phyloP scores from a whole-genome alignment of 2,888 invertebrate species.

The Drosophila buzzatii region DNA sequence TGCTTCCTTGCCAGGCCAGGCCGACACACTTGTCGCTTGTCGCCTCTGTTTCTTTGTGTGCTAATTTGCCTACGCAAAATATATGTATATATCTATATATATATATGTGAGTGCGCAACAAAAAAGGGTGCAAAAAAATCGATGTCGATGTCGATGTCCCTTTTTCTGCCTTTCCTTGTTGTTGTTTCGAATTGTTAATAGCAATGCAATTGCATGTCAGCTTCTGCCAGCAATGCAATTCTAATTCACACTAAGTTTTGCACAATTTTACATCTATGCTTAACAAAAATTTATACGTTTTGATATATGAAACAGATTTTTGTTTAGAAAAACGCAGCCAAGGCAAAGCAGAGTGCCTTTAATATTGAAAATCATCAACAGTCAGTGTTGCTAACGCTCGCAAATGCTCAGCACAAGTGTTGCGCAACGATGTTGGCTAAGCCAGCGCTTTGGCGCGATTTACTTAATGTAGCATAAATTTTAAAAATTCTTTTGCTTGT shows the following conservation, averaged over 20 bases:
- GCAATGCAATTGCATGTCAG: slow-evolving; percentile 10
- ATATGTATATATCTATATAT: slow-evolving; percentile 2
- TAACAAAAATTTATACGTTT: slow-evolving; percentile 44
- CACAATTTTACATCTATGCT: slow-evolving; percentile 23
- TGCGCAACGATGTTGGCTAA: slow-evolving; percentile 7
- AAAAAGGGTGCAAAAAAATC: slow-evolving; percentile 77
- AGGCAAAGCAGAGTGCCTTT: slow-evolving; percentile 46
- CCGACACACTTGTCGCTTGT: slow-evolving; percentile 49
- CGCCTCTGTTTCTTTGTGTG: slow-evolving; percentile 55
- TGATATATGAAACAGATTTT: slow-evolving; percentile 33
- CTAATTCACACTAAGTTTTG: slow-evolving; percentile 20
- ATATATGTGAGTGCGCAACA: slow-evolving; percentile 25
- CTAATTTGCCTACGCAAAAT: slow-evolving; percentile 45
- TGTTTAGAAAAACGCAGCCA: slow-evolving; percentile 49
- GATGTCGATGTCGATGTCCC: slow-evolving; percentile 76
- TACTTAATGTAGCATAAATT: not conserved
- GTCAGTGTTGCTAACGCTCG: slow-evolving; percentile 45
- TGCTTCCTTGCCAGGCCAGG: slow-evolving; percentile 10
- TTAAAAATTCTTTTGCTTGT: not conserved
- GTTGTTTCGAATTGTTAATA: not conserved
- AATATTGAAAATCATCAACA: slow-evolving; percentile 74
- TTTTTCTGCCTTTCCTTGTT: slow-evolving; percentile 39
- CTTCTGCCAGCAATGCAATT: slow-evolving; percentile 4
- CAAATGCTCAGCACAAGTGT: slow-evolving; percentile 6
- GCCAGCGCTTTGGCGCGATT: slow-evolving; percentile 15